These are phyloP conservation scores for Palythoa grandiflora DNA, from an alignment of 92 coral and sea anemone genomes.

Conservation along the genomic window DNA sequence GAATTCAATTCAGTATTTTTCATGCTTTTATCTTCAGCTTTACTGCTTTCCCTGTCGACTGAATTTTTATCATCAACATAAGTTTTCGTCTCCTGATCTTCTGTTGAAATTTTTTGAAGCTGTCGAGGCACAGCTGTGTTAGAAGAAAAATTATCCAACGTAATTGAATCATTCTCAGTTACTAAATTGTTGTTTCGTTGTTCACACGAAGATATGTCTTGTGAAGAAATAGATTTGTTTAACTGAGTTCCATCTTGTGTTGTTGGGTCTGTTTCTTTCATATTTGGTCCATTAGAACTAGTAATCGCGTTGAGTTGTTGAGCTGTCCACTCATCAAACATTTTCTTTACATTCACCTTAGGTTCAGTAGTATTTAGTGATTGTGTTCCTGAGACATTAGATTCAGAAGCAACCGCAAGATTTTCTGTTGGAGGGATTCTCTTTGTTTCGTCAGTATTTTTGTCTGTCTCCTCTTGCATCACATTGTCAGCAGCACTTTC, in stretches of 20 bases:
- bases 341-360: constrained; percentile 1
- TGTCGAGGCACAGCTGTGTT: not conserved
- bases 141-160: not conserved
- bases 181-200: not conserved
- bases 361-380: constrained; percentile 48
- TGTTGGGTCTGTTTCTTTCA: not conserved
- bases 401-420: not conserved
- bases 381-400: constrained; percentile 19
- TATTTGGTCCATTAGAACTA: constrained; percentile 36
- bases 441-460: not conserved
- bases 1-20: not conserved
- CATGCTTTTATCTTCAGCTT: not conserved
- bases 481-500: not conserved
- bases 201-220: not conserved
- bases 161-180: constrained; percentile 28
- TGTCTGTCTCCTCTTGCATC: not conserved
- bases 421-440: not conserved
- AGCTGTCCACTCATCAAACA: constrained; percentile 63
- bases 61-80: not conserved
- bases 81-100: constrained; percentile 2
- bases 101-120: not conserved
- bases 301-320: constrained; percentile 60
- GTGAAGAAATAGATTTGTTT: not conserved
- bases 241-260: not conserved
- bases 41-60: not conserved